Evolutionary conservation across 2,888 invertebrate genomes (phyloP), one percentile per base, ranked within the genome.

Genomic region (Dynastes hyllus): DNA sequence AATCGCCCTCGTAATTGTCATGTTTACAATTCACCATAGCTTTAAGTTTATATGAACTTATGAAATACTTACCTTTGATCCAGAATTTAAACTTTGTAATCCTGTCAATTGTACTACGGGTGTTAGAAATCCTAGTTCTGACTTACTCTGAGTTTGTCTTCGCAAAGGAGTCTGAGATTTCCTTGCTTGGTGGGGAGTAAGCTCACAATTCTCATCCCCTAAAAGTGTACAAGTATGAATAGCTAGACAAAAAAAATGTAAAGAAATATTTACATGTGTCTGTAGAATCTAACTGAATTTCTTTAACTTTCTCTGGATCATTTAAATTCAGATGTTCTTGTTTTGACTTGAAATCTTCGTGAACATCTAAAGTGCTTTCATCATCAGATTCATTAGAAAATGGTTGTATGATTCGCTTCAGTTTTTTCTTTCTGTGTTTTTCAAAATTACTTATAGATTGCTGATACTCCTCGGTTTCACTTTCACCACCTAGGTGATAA

Each of bases 31-130:
- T 0, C 45, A 2, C 45, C 45, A 9, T 11, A 45, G 45, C 8
- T 8, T 8, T 9, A 11, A 45, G 8, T 11, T 8, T 11, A 45
- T 45, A 22, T 22, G 13, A 66, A 81, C 78, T 67, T 55, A 73
- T 65, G 29, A 70, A 27, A 65, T 32, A 55, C 16, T 83, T 85
- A 88, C 88, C 84, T 88, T 89, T 5, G 86, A 85, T 45, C 83
- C 86, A 3, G 87, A 87, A 79, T 87, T 85, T 77, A 89, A 85
- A 81, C 86, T 88, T 81, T 88, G 88, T 32, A 89, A 83, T 45
- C 89, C 85, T 78, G 90, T 85, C 40, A 91, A 85, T 81, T 90
- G 90, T 1, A 88, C 88, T 78, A 90, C 86, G 0, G 91, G 91
- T 3, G 91, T 90, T 58, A 91, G 83, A 83, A 91, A 89, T 80